Evolutionary conservation across 2,888 invertebrate genomes (phyloP).

Genomic region (Unio pictorum): DNA sequence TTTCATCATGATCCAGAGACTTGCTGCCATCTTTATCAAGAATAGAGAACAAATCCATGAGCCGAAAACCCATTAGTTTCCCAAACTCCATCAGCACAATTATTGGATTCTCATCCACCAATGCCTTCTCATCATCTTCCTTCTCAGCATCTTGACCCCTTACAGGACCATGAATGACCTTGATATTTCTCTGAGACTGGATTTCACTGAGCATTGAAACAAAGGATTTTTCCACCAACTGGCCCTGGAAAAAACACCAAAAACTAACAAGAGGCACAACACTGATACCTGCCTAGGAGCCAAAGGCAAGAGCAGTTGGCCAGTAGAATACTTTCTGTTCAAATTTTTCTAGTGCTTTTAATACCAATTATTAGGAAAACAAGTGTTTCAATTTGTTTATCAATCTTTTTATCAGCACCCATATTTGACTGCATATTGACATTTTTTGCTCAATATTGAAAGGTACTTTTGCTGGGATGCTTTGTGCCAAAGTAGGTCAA

Average conservation of each 20-base stretch:
- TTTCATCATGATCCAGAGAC: conserved; percentile 54
- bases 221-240: conserved; percentile 52
- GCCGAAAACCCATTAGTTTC: conserved; percentile 48
- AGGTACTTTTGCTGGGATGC: no score
- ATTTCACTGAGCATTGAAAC: conserved; percentile 38
- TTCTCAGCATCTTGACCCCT: conserved; percentile 43
- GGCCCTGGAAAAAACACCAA: conserved; percentile 36
- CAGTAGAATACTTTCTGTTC: no score
- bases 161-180: conserved; percentile 51
- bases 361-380: no score
- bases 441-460: no score
- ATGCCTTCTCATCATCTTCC: conserved; percentile 50
- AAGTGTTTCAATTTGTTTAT: no score
- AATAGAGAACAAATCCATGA: conserved; percentile 56
- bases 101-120: conserved; percentile 56
- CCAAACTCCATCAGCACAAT: conserved; percentile 58
- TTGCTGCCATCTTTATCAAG: conserved; percentile 62
- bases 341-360: no score
- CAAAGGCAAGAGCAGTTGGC: no score
- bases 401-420: no score
- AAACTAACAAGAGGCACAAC: no score
- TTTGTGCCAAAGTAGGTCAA: no score
- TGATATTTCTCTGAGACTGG: conserved; percentile 32
- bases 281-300: no score
- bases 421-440: no score